phyloP scores from a whole-genome alignment of 2,113 vertebrate genomes.

The Phylloscopus trochiloides region DNA sequence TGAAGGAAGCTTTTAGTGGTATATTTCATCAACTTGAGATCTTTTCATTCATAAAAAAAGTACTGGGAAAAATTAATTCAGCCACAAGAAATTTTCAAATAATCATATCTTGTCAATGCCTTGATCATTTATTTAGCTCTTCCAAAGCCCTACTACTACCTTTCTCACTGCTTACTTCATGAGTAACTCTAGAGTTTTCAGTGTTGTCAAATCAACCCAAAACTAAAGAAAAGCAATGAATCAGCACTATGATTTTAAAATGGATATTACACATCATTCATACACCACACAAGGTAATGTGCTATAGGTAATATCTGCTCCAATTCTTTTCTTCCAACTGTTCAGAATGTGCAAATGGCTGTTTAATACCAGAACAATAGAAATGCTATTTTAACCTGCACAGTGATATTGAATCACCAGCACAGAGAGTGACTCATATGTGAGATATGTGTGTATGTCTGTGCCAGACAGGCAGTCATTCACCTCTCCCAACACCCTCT shows the following conservation, averaged over 20 bases:
- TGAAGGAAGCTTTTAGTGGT: not conserved
- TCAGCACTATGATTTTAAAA: not conserved
- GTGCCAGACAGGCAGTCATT: not conserved
- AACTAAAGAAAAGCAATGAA: not conserved
- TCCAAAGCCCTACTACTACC: not conserved
- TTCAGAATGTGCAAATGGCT: not conserved
- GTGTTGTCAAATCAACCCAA: not conserved
- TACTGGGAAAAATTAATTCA: not conserved
- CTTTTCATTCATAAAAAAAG: not conserved
- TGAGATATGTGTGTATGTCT: not conserved
- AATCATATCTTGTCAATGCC: not conserved
- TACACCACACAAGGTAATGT: not conserved
- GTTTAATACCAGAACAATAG: not conserved
- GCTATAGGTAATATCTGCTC: not conserved
- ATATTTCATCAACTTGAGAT: not conserved
- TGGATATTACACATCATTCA: not conserved
- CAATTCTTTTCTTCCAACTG: not conserved
- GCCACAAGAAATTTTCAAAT: not conserved
- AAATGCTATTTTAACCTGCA: not conserved
- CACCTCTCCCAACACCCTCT: not conserved
- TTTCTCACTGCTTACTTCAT: not conserved
- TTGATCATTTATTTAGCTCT: not conserved
- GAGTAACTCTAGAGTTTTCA: not conserved
- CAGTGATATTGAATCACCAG: not conserved
- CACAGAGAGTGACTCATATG: not conserved